Base-by-base conservation (phyloP, 2,888 invertebrate species). In the Lithosia quadra region DNA sequence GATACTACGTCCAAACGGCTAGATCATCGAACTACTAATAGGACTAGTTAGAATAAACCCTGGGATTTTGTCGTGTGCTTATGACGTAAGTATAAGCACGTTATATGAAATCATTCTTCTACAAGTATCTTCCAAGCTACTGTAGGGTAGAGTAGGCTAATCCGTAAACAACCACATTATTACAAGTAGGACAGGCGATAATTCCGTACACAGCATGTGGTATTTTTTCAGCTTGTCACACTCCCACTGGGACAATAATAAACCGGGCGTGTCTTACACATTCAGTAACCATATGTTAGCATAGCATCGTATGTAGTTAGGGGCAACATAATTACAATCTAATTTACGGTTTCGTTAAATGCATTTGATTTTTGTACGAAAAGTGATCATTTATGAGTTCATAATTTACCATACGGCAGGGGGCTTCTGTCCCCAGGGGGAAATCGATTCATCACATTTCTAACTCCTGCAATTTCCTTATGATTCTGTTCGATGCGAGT, bases 161-260 rank as follows among this genome's bases (percentile, higher is more conserved):
- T n/a, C 10, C 49, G 49, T 63, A 67, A 66, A 70, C 59, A 58
- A 21, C 59, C 33, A 36, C 28, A 67, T 63, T n/a, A 73, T 71
- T 61, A 69, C 61, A 49, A 73, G n/a, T 69, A 72, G 18, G 67
- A 73, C 65, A 60, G 68, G 18, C 60, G 64, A 33, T 63, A 69
- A 68, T 75, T 73, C 34, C 24, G 60, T 63, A 67, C 80, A 59
- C 80, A 71, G 85, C 83, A 67, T 81, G 85, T 77, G 85, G 84
- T 73, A 79, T 78, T 78, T 82, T 80, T 85, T 77, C 68, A 72
- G 67, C 56, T 65, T 64, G 72, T 68, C 68, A 59, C 62, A 56
- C 63, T 66, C 70, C 65, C 64, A 34, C 69, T 67, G 75, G 62
- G 67, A 59, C 22, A 49, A 24, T 49, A 63, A 68, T 71, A 68